Evolutionary conservation across 2,888 invertebrate genomes (phyloP).

Genomic region (Shargacucullia verbasci): DNA sequence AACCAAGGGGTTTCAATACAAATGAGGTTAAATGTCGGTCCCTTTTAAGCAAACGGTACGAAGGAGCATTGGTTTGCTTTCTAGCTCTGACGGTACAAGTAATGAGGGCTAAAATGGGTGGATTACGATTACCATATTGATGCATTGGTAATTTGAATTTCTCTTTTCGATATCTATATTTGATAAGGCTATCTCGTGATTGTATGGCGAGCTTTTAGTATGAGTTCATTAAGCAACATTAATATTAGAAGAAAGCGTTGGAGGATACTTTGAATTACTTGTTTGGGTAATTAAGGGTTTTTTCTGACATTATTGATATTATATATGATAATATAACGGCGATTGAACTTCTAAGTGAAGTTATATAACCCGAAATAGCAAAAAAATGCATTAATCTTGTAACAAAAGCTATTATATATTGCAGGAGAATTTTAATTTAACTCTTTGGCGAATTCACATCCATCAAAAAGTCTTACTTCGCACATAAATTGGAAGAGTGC

Average conservation of each 20-base stretch:
- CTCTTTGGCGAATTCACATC: slow-evolving; percentile 12
- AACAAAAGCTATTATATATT: too few relatives aligned
- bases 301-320: background rate
- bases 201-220: slow-evolving; percentile 45
- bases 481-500: slow-evolving; percentile 32
- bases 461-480: slow-evolving; percentile 3
- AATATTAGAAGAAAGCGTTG: slow-evolving; percentile 28
- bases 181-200: slow-evolving; percentile 40
- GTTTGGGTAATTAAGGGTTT: slow-evolving; percentile 13
- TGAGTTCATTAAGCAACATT: slow-evolving; percentile 38
- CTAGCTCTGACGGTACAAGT: slow-evolving; percentile 45
- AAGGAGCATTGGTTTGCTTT: slow-evolving; percentile 50
- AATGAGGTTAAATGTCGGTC: slow-evolving; percentile 57
- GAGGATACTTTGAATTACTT: slow-evolving; percentile 16
- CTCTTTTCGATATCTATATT: slow-evolving; percentile 42
- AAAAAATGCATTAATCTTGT: too few relatives aligned
- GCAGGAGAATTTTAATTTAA: background rate
- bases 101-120: slow-evolving; percentile 49
- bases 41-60: slow-evolving; percentile 55
- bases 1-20: slow-evolving; percentile 39
- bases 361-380: too few relatives aligned
- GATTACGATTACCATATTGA: slow-evolving; percentile 50
- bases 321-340: background rate
- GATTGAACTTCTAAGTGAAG: background rate
- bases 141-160: slow-evolving; percentile 49